Evolutionary conservation across 1,140 invertebrate genomes (phyloP).

Genomic region (Diabrotica undecimpunctata): DNA sequence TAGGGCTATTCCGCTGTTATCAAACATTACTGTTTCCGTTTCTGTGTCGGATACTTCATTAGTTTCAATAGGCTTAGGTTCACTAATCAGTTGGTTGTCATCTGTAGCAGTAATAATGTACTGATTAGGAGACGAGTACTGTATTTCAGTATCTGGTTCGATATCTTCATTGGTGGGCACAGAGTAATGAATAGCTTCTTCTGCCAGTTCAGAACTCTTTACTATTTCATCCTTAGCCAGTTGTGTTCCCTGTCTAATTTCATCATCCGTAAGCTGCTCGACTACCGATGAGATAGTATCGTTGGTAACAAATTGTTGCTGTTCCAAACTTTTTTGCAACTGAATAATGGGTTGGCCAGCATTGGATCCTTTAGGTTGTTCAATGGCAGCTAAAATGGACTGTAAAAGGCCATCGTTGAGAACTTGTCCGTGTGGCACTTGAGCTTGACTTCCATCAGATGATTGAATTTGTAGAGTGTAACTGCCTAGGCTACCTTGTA

Average conservation of each 20-base stretch:
- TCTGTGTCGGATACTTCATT: not conserved
- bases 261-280: slow-evolving; percentile 11
- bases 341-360: slow-evolving; percentile 25
- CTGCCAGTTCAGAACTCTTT: slow-evolving; percentile 1
- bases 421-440: slow-evolving; percentile 66
- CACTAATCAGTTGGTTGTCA: not conserved
- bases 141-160: slow-evolving; percentile 9
- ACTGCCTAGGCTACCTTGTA: slow-evolving; percentile 58
- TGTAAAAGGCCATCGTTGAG: slow-evolving; percentile 73
- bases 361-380: slow-evolving; percentile 51
- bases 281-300: slow-evolving; percentile 21
- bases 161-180: not conserved
- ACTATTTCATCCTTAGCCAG: slow-evolving; percentile 10
- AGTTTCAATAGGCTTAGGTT: not conserved
- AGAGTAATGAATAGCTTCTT: not conserved
- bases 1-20: slow-evolving; percentile 15
- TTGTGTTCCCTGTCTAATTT: slow-evolving; percentile 14
- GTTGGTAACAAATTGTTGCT: slow-evolving; percentile 33
- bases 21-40: not conserved
- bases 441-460: slow-evolving; percentile 54
- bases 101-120: slow-evolving; percentile 8
- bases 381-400: slow-evolving; percentile 71
- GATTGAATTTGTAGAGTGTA: slow-evolving; percentile 73
- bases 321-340: slow-evolving; percentile 33
- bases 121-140: slow-evolving; percentile 10